These are phyloP conservation scores for Temnothorax rugatulus DNA, from an alignment of 2,888 invertebrate species.

Conservation along the genomic window DNA sequence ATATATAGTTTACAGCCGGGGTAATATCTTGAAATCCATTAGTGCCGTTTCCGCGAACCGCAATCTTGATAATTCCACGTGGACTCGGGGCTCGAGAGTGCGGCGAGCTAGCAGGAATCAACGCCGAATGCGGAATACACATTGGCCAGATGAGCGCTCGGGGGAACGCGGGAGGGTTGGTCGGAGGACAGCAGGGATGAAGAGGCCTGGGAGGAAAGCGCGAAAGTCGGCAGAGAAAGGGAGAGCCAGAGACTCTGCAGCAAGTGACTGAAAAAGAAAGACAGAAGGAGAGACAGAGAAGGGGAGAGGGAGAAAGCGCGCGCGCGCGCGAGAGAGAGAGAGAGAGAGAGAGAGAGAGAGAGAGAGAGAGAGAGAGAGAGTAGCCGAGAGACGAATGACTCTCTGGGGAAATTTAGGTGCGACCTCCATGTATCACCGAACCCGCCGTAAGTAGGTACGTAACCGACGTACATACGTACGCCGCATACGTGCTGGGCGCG, in stretches of 20 bases:
- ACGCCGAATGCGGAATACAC: slow-evolving; percentile 48
- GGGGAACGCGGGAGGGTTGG: slow-evolving; percentile 26
- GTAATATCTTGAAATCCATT: slow-evolving; percentile 60
- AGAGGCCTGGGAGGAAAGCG: slow-evolving; percentile 14
- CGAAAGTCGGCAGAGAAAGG: slow-evolving; percentile 29
- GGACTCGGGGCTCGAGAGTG: slow-evolving; percentile 54
- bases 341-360: neutral
- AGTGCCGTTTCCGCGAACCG: slow-evolving; percentile 47
- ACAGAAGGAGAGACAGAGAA: slow-evolving; percentile 47
- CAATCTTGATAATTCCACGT: slow-evolving; percentile 66
- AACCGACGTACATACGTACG: slow-evolving; percentile 75
- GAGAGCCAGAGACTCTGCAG: slow-evolving; percentile 28
- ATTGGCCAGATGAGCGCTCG: slow-evolving; percentile 33
- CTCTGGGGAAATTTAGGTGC: slow-evolving; percentile 82
- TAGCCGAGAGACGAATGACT: slow-evolving; percentile 79
- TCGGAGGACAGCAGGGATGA: slow-evolving; percentile 4
- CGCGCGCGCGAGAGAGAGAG: too few relatives aligned
- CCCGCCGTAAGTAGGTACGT: slow-evolving; percentile 79
- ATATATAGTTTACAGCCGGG: slow-evolving; percentile 12
- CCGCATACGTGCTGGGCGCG: slow-evolving; percentile 56
- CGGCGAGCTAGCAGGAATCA: slow-evolving; percentile 42
- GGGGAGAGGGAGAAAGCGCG: slow-evolving; percentile 65
- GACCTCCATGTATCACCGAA: slow-evolving; percentile 83
- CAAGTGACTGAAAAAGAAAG: slow-evolving; percentile 29
- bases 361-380: neutral